Conservation (phyloP, 2,113 vertebrate genomes). For the Cyanoderma ruficeps region DNA sequence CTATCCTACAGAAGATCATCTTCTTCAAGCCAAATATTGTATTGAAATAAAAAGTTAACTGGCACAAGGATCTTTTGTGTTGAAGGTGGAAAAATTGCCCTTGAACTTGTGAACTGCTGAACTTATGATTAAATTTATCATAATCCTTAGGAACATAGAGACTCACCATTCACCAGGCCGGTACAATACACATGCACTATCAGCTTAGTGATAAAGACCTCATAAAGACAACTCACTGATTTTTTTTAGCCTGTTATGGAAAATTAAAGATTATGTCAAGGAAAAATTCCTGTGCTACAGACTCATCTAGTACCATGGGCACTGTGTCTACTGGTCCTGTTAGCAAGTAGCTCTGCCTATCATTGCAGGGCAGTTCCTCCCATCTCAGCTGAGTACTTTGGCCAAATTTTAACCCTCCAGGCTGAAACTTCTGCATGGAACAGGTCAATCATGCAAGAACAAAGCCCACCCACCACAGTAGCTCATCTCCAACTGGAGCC, state of each 20-base stretch:
- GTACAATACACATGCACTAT: not conserved
- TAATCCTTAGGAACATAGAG: not conserved
- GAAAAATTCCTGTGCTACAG: not conserved
- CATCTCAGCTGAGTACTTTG: not conserved
- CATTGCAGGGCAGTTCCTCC: not conserved
- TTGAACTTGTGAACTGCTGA: not conserved
- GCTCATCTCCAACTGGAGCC: not conserved
- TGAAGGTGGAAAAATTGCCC: not conserved
- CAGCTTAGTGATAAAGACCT: not conserved
- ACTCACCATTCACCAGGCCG: not conserved
- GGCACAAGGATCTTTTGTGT: not conserved
- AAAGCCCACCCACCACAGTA: not conserved
- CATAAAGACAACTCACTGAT: not conserved
- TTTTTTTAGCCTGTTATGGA: not conserved
- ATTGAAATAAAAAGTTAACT: not conserved
- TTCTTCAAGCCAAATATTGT: not conserved
- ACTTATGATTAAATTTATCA: not conserved
- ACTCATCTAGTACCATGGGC: not conserved
- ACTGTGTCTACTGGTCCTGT: not conserved
- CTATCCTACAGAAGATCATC: not conserved
- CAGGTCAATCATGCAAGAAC: not conserved
- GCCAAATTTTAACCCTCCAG: not conserved
- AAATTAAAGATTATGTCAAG: not conserved
- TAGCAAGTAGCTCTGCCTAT: not conserved
- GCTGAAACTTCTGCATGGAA: not conserved